Evolutionary conservation across 2,797 vertebrate genomes (phyloP), one percentile per base, ranked within the genome.

Genomic region (Acomys russatus): DNA sequence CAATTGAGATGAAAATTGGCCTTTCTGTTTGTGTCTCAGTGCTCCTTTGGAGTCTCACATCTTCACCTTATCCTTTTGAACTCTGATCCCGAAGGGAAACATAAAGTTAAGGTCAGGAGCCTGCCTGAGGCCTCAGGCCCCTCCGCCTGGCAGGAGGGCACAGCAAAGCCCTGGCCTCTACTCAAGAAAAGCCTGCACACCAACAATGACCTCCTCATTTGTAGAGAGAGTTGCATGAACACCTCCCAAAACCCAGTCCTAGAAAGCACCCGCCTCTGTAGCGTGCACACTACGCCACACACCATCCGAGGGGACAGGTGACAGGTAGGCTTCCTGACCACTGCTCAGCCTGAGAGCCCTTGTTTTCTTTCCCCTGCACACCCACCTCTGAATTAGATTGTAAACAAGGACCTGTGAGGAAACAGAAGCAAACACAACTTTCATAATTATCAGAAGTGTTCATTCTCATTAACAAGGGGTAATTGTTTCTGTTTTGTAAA

Each of bases 401-500:
- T 97, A 98, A 98, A 98, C 97, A 98, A 96, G 94, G 87, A 95
- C 96, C 94, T 96, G 89, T 51, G 96, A 97, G 89, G 97, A 96
- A 98, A 98, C 98, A 76, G 98, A 98, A 98, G 96, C 92, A 95
- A 96, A 97, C 28, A 44, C 98, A 98, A 97, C 97, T 98, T 98
- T 98, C 96, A 96, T 98, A 98, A 98, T 98, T 98, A 98, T 98
- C 98, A 98, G 97, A 97, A 98, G 90, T 35, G 51, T 97, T 98
- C 88, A 0, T 71, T 98, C 98, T 98, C 96, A 22, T 98, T 99
- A 98, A 98, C 98, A 99, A 98, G 98, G 97, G 97, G 98, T 99
- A 98, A 98, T 99, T 99, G 98, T 99, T 98, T 98, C 98, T 98
- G 98, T 98, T 99, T 98, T 99, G 98, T 98, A 98, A 99, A 98